Evolutionary conservation across 2,888 invertebrate species (phyloP), one percentile per base, ranked within the genome.

Genomic region (Thymelicus acteon): DNA sequence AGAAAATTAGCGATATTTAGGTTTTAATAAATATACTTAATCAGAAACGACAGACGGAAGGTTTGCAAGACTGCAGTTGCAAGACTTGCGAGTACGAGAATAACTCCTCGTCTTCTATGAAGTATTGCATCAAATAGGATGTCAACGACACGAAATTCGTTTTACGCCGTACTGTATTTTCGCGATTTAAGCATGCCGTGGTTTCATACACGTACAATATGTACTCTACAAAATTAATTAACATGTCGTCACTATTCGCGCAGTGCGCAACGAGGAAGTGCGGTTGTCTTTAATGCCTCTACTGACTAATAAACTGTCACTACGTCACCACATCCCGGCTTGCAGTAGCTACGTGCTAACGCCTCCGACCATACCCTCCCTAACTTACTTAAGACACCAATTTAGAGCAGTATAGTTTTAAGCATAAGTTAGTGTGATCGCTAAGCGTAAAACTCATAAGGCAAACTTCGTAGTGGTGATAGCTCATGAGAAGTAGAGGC

Each of bases 271-370:
- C n/a, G 37, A 44, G n/a, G 37, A n/a, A n/a, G 39, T 12, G 52
- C 19, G 52, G 37, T 49, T 49, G 49, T 39, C 49, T 63, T 49
- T 61, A 61, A 63, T 52, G 52, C 3, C 49, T 40, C 49, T 19
- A 31, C 52, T 52, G n/a, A 63, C 49, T 49, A 63, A 63, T 44
- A 52, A 63, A 39, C 37, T 63, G 63, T 62, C 62, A 62, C 31
- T 47, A 13, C 61, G 40, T 15, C 15, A 10, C 60, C 60, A 40
- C 44, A n/a, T 2, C n/a, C n/a, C 7, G 7, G 24, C 47, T 31
- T 24, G 47, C 37, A 3, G 44, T 47, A 57, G 58, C 7, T 37
- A 31, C 7, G 13, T 40, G 12, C 12, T 12, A 10, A 6, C 8
- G 19, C 3, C 4, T 2, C 3, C 52, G 3, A 19, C 52, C 52